Evolutionary conservation across 37 sponge, comb jelly and placozoan genomes (phyloP).

Genomic region (Beroe forskalii): DNA sequence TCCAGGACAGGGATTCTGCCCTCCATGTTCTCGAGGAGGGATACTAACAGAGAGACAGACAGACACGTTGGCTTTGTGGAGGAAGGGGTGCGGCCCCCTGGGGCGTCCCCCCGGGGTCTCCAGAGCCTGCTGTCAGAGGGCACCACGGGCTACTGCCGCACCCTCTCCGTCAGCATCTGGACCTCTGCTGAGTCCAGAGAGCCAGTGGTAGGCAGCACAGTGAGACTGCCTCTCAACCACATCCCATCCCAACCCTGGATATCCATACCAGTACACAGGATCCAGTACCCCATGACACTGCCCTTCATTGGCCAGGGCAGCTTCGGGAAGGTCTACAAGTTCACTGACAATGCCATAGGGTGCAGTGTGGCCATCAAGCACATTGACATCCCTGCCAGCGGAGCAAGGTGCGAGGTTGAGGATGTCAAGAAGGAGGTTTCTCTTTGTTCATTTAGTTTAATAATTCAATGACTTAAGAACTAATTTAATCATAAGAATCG

Average conservation of each 20-base stretch:
- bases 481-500: too few relatives aligned
- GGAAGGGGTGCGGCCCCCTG: background rate
- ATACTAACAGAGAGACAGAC: background rate
- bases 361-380: conserved; percentile 33
- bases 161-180: background rate
- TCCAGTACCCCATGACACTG: background rate
- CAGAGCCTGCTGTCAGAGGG: too few relatives aligned
- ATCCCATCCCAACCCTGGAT: background rate
- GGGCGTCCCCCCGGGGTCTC: background rate
- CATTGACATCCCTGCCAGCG: background rate
- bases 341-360: background rate
- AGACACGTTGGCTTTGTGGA: background rate
- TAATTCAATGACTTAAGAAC: too few relatives aligned
- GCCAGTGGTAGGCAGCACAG: background rate
- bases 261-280: background rate
- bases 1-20: background rate
- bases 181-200: background rate
- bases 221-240: conserved; percentile 29
- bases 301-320: background rate
- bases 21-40: background rate
- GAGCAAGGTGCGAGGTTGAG: background rate
- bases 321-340: conserved; percentile 9
- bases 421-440: conserved; percentile 32
- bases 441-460: too few relatives aligned
- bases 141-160: background rate